Evolutionary conservation across 23 tunicate species (phyloP).

Genomic region (Aplidium turbinatum): DNA sequence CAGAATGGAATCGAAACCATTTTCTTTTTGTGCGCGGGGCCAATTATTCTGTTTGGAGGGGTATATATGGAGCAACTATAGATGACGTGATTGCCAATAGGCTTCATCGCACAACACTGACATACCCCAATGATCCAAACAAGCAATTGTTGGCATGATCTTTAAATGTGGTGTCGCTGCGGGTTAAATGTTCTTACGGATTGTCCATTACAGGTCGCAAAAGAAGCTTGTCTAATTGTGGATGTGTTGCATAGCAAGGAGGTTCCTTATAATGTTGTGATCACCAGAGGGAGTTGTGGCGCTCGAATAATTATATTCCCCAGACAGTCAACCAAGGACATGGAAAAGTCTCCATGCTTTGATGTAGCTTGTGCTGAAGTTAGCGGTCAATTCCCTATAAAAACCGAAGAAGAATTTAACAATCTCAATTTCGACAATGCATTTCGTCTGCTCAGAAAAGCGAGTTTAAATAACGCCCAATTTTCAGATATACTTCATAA

Average conservation of each 20-base stretch:
- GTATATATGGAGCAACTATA: too few species aligned
- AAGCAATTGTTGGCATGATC: too few species aligned
- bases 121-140: too few species aligned
- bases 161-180: too few species aligned
- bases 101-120: too few species aligned
- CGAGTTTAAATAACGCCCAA: slow-evolving; percentile 24
- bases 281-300: slow-evolving; percentile 30
- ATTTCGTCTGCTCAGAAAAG: slow-evolving; percentile 7
- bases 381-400: slow-evolving; percentile 85
- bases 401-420: slow-evolving; percentile 58
- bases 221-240: slow-evolving; percentile 40
- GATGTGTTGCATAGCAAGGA: slow-evolving; percentile 53
- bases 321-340: slow-evolving; percentile 60
- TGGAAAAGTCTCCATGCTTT: slow-evolving; percentile 39
- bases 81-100: too few species aligned
- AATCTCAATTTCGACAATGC: slow-evolving; percentile 40
- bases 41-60: too few species aligned
- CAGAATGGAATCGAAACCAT: too few species aligned
- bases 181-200: too few species aligned
- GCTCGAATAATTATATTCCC: slow-evolving; percentile 65
- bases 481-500: slow-evolving; percentile 23
- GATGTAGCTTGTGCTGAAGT: slow-evolving; percentile 95
- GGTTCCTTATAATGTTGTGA: slow-evolving; percentile 64
- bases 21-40: too few species aligned
- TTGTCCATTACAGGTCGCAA: slow-evolving; percentile 58